Evolutionary conservation across 2,113 vertebrate species (phyloP).

Genomic region (Trinectes maculatus): DNA sequence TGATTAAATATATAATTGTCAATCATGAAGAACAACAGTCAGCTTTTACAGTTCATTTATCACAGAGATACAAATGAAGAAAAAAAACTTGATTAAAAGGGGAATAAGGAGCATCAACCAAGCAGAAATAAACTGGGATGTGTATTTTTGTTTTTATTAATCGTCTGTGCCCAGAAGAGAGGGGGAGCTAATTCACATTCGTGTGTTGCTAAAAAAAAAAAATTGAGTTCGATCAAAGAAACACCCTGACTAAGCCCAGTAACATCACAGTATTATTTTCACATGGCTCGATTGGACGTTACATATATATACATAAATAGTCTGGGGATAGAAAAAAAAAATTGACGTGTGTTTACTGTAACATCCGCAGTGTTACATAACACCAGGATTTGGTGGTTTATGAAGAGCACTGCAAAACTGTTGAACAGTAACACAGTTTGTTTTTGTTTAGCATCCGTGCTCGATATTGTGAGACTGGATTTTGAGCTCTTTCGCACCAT

Average conservation of each 20-base stretch:
- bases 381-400: slow-evolving; percentile 31
- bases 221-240: background rate
- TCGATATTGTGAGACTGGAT: slow-evolving; percentile 44
- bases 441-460: slow-evolving; percentile 17
- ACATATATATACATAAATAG: slow-evolving; percentile 5
- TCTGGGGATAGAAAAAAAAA: slow-evolving; percentile 30
- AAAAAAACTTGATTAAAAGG: background rate
- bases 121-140: background rate
- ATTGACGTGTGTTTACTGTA: slow-evolving; percentile 21
- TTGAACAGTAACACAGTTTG: slow-evolving; percentile 41
- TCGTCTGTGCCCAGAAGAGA: background rate
- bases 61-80: too few species aligned
- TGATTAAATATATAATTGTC: background rate
- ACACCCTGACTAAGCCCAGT: slow-evolving; percentile 10
- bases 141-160: background rate
- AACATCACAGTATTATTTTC: background rate
- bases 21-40: background rate
- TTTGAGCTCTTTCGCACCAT: slow-evolving; percentile 40
- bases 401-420: slow-evolving; percentile 28
- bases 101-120: background rate
- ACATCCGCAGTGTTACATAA: slow-evolving; percentile 45
- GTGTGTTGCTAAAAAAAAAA: too few species aligned
- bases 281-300: background rate
- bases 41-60: background rate
- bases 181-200: background rate